Percentiles rank a stretch among this genome's conserved stretches.
These are phyloP conservation scores for Cosmia pyralina DNA, from an alignment of 2,888 invertebrate species.

Conservation along the genomic window DNA sequence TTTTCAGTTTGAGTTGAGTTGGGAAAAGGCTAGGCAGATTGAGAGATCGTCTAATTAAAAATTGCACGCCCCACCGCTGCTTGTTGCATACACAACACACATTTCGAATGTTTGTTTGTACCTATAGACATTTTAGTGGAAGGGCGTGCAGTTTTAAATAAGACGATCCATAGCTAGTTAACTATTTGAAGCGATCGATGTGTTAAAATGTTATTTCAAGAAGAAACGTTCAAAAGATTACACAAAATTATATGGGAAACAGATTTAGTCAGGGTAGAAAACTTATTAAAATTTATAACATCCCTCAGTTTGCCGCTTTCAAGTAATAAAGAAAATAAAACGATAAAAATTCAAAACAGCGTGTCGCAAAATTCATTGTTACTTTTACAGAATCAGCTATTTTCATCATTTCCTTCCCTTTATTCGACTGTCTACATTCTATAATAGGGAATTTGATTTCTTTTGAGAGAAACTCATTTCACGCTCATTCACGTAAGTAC, in stretches of 20 bases:
- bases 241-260: background rate
- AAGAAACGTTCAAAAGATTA: background rate
- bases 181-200: background rate
- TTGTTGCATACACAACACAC: no score
- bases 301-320: background rate
- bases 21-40: no score
- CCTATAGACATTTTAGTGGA: no score
- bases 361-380: constrained; percentile 47
- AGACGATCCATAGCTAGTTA: background rate
- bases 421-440: constrained; percentile 57
- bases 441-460: constrained; percentile 65
- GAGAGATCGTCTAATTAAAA: no score
- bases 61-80: no score
- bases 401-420: constrained; percentile 51
- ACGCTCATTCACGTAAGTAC: constrained; percentile 59
- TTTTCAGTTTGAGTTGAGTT: no score
- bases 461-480: constrained; percentile 67
- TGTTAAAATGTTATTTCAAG: background rate
- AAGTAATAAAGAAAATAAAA: constrained; percentile 15
- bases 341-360: constrained; percentile 26
- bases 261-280: background rate
- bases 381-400: constrained; percentile 39
- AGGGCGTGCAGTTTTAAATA: no score
- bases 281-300: background rate
- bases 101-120: no score